Conservation (phyloP, 2,888 invertebrate species). For the Tanypteryx hageni region DNA sequence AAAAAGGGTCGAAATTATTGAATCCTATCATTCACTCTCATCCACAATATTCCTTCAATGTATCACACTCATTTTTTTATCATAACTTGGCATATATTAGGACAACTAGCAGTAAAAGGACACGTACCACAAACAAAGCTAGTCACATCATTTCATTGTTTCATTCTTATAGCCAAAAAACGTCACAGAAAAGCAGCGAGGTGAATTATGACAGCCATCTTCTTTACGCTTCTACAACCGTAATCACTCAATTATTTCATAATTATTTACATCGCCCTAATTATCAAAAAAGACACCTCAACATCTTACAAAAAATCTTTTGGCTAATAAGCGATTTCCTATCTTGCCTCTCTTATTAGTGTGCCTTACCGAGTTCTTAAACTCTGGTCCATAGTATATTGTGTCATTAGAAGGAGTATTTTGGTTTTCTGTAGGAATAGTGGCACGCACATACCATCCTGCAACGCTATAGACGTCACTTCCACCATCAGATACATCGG, state of each 20-base stretch:
- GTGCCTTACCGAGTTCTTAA: background rate
- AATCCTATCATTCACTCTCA: conserved; percentile 30
- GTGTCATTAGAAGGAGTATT: background rate
- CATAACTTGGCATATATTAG: conserved; percentile 55
- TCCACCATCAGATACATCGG: background rate
- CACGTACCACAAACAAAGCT: conserved; percentile 59
- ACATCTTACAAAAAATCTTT: conserved; percentile 55
- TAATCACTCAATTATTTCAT: conserved; percentile 43
- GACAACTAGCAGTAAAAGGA: conserved; percentile 41
- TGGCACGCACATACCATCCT: background rate
- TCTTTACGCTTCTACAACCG: conserved; percentile 31
- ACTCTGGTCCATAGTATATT: background rate
- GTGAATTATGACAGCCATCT: conserved; percentile 65
- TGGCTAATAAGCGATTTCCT: conserved; percentile 50
- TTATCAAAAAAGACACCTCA: conserved; percentile 56
- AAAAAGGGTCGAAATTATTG: conserved; percentile 47
- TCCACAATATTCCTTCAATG: conserved; percentile 30
- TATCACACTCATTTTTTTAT: conserved; percentile 56
- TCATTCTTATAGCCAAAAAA: conserved; percentile 59
- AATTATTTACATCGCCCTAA: conserved; percentile 40
- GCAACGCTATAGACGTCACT: background rate
- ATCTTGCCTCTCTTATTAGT: background rate
- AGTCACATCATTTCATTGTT: conserved; percentile 43
- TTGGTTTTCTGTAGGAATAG: background rate
- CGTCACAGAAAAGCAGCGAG: conserved; percentile 65